Percentiles rank a stretch among this genome's conserved stretches.
These are phyloP conservation scores for Diachasma alloeum DNA, from an alignment of 1,140 invertebrate species.

Conservation along the genomic window DNA sequence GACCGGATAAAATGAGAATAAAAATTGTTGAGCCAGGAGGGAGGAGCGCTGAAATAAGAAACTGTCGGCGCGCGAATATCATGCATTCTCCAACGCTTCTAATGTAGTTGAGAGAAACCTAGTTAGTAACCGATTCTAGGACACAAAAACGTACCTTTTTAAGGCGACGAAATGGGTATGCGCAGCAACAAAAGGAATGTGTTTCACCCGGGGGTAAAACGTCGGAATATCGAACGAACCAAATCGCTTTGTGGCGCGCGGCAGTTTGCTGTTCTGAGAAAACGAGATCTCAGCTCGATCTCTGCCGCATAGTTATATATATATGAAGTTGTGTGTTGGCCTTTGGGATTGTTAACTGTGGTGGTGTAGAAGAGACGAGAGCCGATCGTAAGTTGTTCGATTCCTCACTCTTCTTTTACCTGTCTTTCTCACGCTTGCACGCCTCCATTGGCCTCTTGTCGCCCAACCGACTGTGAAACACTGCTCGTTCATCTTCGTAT, in stretches of 20 bases:
- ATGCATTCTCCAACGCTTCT: conserved; percentile 14
- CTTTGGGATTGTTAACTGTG: not conserved
- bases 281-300: conserved; percentile 45
- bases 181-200: conserved; percentile 41
- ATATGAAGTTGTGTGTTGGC: conserved; percentile 5
- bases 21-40: conserved; percentile 13
- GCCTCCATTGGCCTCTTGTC: conserved; percentile 3
- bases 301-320: conserved; percentile 13
- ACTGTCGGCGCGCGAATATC: conserved; percentile 6
- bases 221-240: conserved; percentile 52
- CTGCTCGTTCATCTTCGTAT: not conserved
- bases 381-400: conserved; percentile 2
- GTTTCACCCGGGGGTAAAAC: conserved; percentile 29
- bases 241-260: conserved; percentile 47
- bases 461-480: not conserved
- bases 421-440: conserved; percentile 13
- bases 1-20: conserved; percentile 14
- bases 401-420: not conserved
- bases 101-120: not conserved
- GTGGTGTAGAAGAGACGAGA: not conserved
- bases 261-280: conserved; percentile 46
- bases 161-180: conserved; percentile 25
- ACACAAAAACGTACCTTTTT: conserved; percentile 46
- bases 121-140: conserved; percentile 5
- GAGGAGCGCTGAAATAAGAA: conserved; percentile 1